Evolutionary conservation across 2,888 invertebrate genomes (phyloP).

Genomic region (Campopleginae sp.): DNA sequence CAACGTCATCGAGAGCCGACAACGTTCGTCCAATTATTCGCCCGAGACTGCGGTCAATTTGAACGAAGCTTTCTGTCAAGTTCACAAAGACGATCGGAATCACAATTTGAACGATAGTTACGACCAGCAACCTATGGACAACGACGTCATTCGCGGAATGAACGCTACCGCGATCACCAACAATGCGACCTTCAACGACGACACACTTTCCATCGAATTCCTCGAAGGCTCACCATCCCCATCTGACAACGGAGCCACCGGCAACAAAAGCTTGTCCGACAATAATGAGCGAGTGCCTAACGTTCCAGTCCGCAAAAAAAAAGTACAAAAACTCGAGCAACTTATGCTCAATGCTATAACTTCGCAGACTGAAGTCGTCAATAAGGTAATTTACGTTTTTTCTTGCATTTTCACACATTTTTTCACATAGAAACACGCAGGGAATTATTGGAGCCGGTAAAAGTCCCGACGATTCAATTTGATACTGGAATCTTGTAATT

Average conservation of each 20-base stretch:
- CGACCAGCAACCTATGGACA: slow-evolving; percentile 69
- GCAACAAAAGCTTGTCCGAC: slow-evolving; percentile 76
- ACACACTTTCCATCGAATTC: slow-evolving; percentile 80
- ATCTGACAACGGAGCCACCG: slow-evolving; percentile 75
- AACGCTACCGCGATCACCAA: slow-evolving; percentile 80
- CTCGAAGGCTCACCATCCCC: slow-evolving; percentile 78
- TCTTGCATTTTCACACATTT: not conserved
- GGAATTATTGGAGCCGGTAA: not conserved
- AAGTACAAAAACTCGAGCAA: slow-evolving; percentile 81
- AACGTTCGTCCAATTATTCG: slow-evolving; percentile 71
- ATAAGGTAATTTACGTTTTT: slow-evolving; percentile 76
- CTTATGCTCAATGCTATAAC: slow-evolving; percentile 81
- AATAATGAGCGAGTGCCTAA: slow-evolving; percentile 78
- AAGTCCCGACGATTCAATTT: not conserved
- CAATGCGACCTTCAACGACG: slow-evolving; percentile 83
- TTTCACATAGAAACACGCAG: not conserved
- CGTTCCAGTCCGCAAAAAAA: slow-evolving; percentile 81
- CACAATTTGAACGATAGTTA: slow-evolving; percentile 80
- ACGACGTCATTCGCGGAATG: slow-evolving; percentile 71
- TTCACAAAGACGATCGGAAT: slow-evolving; percentile 70
- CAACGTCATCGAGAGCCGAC: slow-evolving; percentile 45
- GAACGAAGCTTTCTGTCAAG: slow-evolving; percentile 80
- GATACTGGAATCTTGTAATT: not conserved
- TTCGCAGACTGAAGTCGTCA: slow-evolving; percentile 82
- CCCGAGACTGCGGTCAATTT: slow-evolving; percentile 80